A percentile compares a stretch with the other conserved stretches of the same genome.
Evolutionary conservation across 2,113 vertebrate species (phyloP).

Genomic region (Osmerus eperlanus): DNA sequence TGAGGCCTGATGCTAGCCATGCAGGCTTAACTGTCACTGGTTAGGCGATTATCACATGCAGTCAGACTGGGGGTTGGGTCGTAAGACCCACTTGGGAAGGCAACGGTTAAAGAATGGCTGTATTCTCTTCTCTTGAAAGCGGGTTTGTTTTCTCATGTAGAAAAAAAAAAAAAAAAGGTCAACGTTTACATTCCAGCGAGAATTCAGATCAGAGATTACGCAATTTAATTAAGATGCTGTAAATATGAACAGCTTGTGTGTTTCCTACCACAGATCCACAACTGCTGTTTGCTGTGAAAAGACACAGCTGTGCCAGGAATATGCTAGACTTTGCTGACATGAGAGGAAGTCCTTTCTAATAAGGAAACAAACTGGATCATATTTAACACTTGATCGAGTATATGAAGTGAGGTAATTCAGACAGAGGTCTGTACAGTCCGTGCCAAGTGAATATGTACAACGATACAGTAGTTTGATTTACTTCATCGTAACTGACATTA

Average conservation of each 20-base stretch:
- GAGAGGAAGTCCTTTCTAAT: slow-evolving; percentile 14
- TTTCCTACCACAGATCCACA: slow-evolving; percentile 26
- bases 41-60: slow-evolving; percentile 22
- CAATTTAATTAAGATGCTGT: slow-evolving; percentile 47
- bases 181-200: slow-evolving; percentile 56
- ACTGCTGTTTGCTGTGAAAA: slow-evolving; percentile 14
- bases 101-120: slow-evolving; percentile 24
- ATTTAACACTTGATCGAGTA: not conserved
- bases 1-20: slow-evolving; percentile 11
- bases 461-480: too few relatives aligned
- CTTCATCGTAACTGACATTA: too few relatives aligned
- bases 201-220: slow-evolving; percentile 53
- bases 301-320: not conserved
- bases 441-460: too few relatives aligned
- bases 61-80: not conserved
- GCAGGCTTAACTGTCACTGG: slow-evolving; percentile 29
- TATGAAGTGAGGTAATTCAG: not conserved
- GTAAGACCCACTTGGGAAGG: slow-evolving; percentile 7
- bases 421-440: too few relatives aligned
- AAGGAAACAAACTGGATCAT: too few relatives aligned
- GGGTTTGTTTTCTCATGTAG: slow-evolving; percentile 35
- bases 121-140: slow-evolving; percentile 4
- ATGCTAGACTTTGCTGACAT: not conserved
- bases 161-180: slow-evolving; percentile 13
- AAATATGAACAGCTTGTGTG: slow-evolving; percentile 55